phyloP scores from a whole-genome alignment of 2,113 vertebrate species.

The Myxocyprinus asiaticus region DNA sequence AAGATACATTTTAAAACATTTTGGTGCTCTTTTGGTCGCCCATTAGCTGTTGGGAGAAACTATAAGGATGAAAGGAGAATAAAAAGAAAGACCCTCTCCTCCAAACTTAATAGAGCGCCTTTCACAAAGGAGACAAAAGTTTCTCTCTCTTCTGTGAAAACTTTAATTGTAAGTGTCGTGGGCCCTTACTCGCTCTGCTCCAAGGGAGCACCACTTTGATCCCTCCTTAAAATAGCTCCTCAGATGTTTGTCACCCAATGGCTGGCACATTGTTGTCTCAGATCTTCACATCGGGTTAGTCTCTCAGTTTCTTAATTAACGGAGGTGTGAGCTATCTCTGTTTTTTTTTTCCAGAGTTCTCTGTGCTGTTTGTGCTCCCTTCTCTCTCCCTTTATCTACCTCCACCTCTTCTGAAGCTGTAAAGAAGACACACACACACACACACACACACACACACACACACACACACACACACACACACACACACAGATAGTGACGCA shows the following conservation, averaged over 20 bases:
- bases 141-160: slow-evolving; percentile 57
- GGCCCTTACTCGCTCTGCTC: slow-evolving; percentile 51
- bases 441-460: too few relatives aligned
- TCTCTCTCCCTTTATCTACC: slow-evolving; percentile 18
- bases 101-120: slow-evolving; percentile 64
- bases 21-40: slow-evolving; percentile 65
- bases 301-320: slow-evolving; percentile 52
- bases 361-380: slow-evolving; percentile 29
- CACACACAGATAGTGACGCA: not conserved
- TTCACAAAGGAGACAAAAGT: slow-evolving; percentile 60
- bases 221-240: slow-evolving; percentile 62
- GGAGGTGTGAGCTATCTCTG: slow-evolving; percentile 36
- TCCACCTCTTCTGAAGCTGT: slow-evolving; percentile 23
- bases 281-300: slow-evolving; percentile 35
- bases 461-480: too few relatives aligned
- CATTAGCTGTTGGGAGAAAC: slow-evolving; percentile 65
- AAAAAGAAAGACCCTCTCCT: slow-evolving; percentile 58
- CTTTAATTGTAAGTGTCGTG: slow-evolving; percentile 68
- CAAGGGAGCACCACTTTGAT: slow-evolving; percentile 65
- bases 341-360: slow-evolving; percentile 25
- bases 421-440: slow-evolving; percentile 13
- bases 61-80: slow-evolving; percentile 68
- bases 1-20: slow-evolving; percentile 60
- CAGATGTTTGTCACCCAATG: slow-evolving; percentile 69
- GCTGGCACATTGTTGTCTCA: slow-evolving; percentile 59